Conservation (phyloP, 2,888 invertebrate genomes). For the Lomographa bimaculata region DNA sequence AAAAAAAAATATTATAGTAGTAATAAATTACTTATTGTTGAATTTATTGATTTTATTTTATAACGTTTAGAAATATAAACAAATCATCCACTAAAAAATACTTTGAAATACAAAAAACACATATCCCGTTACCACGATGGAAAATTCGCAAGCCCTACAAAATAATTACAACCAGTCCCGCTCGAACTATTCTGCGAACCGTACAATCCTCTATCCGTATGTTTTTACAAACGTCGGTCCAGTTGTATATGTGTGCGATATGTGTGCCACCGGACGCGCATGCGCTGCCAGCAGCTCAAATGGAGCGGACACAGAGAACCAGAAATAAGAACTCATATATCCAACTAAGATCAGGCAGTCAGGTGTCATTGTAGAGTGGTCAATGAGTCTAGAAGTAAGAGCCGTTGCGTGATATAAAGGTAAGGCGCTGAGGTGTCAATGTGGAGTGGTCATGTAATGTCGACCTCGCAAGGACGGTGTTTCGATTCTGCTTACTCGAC, state of each 20-base stretch:
- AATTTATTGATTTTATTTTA: no score
- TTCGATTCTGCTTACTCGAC: slow-evolving; percentile 72
- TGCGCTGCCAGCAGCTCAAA: slow-evolving; percentile 63
- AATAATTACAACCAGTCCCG: slow-evolving; percentile 16
- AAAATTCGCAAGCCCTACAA: slow-evolving; percentile 10
- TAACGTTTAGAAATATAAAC: no score
- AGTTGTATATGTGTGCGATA: slow-evolving; percentile 73
- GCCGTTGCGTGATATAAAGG: slow-evolving; percentile 27
- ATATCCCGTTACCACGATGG: neutral
- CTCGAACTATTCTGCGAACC: slow-evolving; percentile 30
- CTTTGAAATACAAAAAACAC: no score
- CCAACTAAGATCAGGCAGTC: slow-evolving; percentile 14
- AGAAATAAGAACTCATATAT: slow-evolving; percentile 33
- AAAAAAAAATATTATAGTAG: no score
- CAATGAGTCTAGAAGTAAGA: slow-evolving; percentile 18
- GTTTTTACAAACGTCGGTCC: slow-evolving; percentile 73
- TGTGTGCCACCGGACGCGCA: slow-evolving; percentile 78
- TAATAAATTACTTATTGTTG: no score
- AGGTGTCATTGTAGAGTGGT: slow-evolving; percentile 22
- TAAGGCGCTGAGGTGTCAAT: slow-evolving; percentile 24
- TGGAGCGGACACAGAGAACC: slow-evolving; percentile 73
- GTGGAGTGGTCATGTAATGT: slow-evolving; percentile 30
- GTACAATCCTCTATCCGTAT: slow-evolving; percentile 56
- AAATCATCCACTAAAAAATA: no score
- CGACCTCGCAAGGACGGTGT: slow-evolving; percentile 79